phyloP scores from a whole-genome alignment of 2,888 invertebrate genomes.

The Pedicia rivosa region DNA sequence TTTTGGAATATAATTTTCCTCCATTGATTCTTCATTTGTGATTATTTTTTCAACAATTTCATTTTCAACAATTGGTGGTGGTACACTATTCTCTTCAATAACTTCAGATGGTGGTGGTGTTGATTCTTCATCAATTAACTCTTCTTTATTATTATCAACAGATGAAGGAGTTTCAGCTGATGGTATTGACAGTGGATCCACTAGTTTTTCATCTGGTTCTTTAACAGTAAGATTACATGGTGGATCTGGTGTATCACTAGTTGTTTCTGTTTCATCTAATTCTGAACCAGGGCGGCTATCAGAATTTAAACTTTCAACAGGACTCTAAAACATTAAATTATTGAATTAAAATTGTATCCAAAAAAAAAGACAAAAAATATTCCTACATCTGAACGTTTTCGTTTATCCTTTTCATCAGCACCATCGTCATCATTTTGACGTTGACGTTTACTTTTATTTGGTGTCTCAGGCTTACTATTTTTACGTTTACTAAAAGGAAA shows the following conservation, averaged over 20 bases:
- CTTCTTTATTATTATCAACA: slow-evolving; percentile 1
- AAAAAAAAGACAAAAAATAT: too few species aligned
- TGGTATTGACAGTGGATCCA: slow-evolving; percentile 27
- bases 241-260: slow-evolving; percentile 28
- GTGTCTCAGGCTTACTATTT: slow-evolving; percentile 35
- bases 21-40: slow-evolving; percentile 11
- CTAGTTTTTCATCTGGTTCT: slow-evolving; percentile 28
- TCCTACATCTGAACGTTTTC: slow-evolving; percentile 33
- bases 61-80: slow-evolving; percentile 8
- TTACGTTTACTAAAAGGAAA: too few species aligned
- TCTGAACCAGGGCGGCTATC: slow-evolving; percentile 61
- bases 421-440: slow-evolving; percentile 31
- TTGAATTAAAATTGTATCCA: slow-evolving; percentile 7
- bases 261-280: slow-evolving; percentile 43
- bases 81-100: slow-evolving; percentile 6
- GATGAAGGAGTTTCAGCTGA: slow-evolving; percentile 26
- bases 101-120: slow-evolving; percentile 1
- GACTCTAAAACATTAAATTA: slow-evolving; percentile 39
- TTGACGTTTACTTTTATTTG: slow-evolving; percentile 37
- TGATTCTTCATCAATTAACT: neutral
- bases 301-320: slow-evolving; percentile 68
- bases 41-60: slow-evolving; percentile 8
- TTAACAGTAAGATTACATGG: slow-evolving; percentile 30
- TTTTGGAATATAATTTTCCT: neutral
- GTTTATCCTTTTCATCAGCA: slow-evolving; percentile 35